These are phyloP conservation scores for Scomberomorus guttatus DNA, from an alignment of 2,797 vertebrate genomes.

Conservation along the genomic window DNA sequence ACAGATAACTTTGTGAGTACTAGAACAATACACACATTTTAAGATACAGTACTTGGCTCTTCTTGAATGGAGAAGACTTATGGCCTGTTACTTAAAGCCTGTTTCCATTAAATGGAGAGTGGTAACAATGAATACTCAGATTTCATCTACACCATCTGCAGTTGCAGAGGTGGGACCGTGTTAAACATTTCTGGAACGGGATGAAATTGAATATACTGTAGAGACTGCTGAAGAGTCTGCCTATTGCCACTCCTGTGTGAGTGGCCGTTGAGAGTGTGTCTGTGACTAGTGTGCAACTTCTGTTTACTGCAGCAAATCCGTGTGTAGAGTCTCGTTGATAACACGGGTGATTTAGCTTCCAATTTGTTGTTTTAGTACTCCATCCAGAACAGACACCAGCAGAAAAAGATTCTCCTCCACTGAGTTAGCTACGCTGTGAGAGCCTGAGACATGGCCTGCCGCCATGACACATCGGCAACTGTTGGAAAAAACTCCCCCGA, in stretches of 20 bases:
- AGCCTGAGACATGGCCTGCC: constrained; percentile 11
- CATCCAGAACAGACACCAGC: constrained; percentile 19
- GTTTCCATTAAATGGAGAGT: too few species aligned
- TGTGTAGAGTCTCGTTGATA: constrained; percentile 7
- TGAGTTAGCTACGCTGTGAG: constrained; percentile 11
- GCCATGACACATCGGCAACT: constrained; percentile 23
- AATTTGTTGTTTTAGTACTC: constrained; percentile 36
- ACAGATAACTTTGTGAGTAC: background rate
- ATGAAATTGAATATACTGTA: too few species aligned
- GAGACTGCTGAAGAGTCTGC: background rate
- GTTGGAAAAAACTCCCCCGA: background rate
- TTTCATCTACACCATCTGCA: too few species aligned
- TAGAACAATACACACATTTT: background rate
- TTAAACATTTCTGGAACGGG: too few species aligned
- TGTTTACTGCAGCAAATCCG: constrained; percentile 6
- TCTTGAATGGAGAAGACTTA: background rate
- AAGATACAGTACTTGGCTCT: background rate
- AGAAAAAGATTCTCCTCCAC: constrained; percentile 15
- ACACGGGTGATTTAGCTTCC: constrained; percentile 38
- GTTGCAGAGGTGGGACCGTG: too few species aligned
- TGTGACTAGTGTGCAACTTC: background rate
- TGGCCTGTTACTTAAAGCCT: background rate
- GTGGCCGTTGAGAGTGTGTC: background rate
- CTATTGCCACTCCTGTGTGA: background rate
- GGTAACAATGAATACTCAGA: too few species aligned